Conservation (phyloP, 2,113 vertebrate species). For the Haemorhous mexicanus region DNA sequence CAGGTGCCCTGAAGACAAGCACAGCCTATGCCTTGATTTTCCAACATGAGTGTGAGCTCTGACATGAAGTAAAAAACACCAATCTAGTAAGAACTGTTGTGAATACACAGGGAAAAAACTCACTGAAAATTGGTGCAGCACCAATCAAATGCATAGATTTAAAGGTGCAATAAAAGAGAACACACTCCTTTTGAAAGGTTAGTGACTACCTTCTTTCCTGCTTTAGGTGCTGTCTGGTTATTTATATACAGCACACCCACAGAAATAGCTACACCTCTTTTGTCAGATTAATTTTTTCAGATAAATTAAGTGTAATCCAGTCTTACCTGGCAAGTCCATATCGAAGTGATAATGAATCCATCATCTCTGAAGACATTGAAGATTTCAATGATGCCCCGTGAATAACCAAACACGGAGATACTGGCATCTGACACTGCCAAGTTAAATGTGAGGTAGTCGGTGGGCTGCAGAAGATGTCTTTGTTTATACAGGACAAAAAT, state of each 20-base stretch:
- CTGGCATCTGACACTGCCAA: constrained; percentile 83
- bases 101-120: background rate
- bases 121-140: background rate
- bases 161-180: background rate
- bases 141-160: background rate
- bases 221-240: background rate
- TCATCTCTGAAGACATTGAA: constrained; percentile 85
- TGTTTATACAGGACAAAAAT: constrained; percentile 86
- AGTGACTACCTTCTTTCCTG: background rate
- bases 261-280: background rate
- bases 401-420: constrained; percentile 84
- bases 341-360: constrained; percentile 81
- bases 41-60: background rate
- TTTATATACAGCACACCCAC: background rate
- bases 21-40: background rate
- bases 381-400: constrained; percentile 83
- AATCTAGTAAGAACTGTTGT: background rate
- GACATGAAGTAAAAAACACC: background rate
- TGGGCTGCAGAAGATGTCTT: constrained; percentile 78
- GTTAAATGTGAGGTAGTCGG: constrained; percentile 85
- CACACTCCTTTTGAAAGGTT: background rate
- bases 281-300: background rate
- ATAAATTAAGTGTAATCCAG: background rate
- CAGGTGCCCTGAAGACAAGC: background rate
- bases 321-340: constrained; percentile 87